phyloP scores from a whole-genome alignment of 2,797 vertebrate species.

The Tauraco hartlaubi region DNA sequence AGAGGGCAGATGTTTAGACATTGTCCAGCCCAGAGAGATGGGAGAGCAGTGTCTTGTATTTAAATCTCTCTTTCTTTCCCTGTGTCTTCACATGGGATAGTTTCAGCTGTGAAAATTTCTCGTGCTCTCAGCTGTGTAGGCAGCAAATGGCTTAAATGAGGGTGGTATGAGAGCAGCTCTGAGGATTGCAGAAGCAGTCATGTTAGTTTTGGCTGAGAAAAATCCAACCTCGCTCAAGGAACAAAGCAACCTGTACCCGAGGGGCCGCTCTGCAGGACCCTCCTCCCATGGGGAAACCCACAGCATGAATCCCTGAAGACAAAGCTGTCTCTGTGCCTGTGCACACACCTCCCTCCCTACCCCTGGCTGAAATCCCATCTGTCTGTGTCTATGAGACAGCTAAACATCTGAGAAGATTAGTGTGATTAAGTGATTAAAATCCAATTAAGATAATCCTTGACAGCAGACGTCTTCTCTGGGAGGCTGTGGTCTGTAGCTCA shows the following conservation, averaged over 20 bases:
- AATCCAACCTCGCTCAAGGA: background rate
- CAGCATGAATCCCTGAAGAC: background rate
- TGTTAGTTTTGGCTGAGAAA: background rate
- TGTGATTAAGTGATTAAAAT: conserved; percentile 58
- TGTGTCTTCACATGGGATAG: background rate
- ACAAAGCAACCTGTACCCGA: background rate
- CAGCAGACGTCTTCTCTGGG: conserved; percentile 7
- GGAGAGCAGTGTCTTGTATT: background rate
- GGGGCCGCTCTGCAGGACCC: background rate
- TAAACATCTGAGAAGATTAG: conserved; percentile 24
- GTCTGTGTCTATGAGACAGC: conserved; percentile 27
- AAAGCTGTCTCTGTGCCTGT: background rate
- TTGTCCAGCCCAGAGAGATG: background rate
- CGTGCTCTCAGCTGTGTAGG: background rate
- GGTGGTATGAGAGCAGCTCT: background rate
- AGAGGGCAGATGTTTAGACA: background rate
- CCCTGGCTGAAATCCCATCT: conserved; percentile 29
- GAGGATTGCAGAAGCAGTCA: background rate
- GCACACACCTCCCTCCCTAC: background rate
- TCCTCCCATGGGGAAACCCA: background rate
- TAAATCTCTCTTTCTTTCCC: background rate
- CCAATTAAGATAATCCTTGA: conserved; percentile 49
- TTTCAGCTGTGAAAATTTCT: background rate
- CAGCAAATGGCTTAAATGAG: background rate
- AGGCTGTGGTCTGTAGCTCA: background rate